Base-by-base conservation (phyloP, 2,888 invertebrate genomes). In the Morpho helenor region DNA sequence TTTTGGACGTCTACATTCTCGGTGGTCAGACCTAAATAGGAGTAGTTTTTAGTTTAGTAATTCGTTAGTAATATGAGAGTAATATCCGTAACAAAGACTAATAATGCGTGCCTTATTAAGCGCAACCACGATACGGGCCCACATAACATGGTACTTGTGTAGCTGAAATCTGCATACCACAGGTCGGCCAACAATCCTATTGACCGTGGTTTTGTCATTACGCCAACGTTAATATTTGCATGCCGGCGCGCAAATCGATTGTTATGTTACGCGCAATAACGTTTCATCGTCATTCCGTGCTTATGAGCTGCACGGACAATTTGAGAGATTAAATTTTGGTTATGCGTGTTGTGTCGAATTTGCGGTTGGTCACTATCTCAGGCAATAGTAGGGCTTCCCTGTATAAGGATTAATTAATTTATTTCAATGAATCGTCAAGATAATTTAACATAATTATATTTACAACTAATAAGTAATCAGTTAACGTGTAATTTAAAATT, bases 181-280 rank as follows among this genome's bases (percentile, higher is more conserved):
- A 46, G 53, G 53, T 46, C 46, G 52, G 62, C 73, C 74, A 68
- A 76, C 79, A 79, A 80, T 77, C 78, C 76, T 79, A 82, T 81
- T 76, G 82, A 77, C 76, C 80, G 86, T 74, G 87, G 87, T 80
- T 84, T 82, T 74, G 87, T 86, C 86, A 86, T 87, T 83, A 84
- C 82, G 86, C 78, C 81, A 77, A 74, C 74, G 82, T 77, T 80
- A 84, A 86, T 84, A 85, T 86, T 86, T 83, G 80, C 73, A 69
- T 68, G 74, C 73, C 71, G 72, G 73, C 74, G 72, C 70, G 68
- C 71, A 74, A 73, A 78, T 77, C 73, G 78, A 68, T 70, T 65
- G 66, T 65, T 59, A 63, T 58, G 59, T 64, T 61, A 57, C 62
- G 60, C 57, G 61, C 60, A 63, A 66, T 66, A 58, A 61, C 60